Evolutionary conservation across 2,113 vertebrate genomes (phyloP).

Genomic region (Candoia aspera): DNA sequence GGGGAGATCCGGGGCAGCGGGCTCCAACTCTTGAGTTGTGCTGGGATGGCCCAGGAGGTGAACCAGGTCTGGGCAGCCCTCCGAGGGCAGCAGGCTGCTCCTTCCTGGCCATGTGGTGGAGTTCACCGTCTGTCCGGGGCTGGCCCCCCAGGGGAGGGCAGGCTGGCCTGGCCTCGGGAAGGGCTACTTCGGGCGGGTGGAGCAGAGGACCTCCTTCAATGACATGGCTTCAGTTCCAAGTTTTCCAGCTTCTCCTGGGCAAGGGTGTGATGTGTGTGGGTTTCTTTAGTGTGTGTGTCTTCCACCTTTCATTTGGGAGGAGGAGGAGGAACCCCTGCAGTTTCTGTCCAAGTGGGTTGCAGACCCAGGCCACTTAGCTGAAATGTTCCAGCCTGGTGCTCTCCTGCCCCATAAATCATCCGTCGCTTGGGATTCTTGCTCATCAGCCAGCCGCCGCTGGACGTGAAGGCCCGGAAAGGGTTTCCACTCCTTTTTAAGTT

Average conservation of each 20-base stretch:
- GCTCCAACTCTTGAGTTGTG: background rate
- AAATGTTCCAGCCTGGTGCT: slow-evolving; percentile 14
- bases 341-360: background rate
- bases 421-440: slow-evolving; percentile 28
- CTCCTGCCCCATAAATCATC: slow-evolving; percentile 41
- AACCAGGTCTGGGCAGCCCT: background rate
- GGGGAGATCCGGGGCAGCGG: background rate
- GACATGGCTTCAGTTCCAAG: no score
- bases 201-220: background rate
- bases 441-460: slow-evolving; percentile 55
- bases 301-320: no score
- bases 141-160: background rate
- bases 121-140: background rate
- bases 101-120: background rate
- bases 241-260: background rate
- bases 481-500: slow-evolving; percentile 77
- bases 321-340: background rate
- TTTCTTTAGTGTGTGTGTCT: background rate
- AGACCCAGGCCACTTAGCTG: background rate
- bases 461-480: slow-evolving; percentile 50
- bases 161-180: no score
- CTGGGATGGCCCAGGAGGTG: background rate
- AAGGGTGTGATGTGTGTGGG: no score
- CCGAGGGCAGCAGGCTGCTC: background rate
- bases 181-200: background rate